Percentiles rank a stretch among this genome's conserved stretches.
Evolutionary conservation across 2,888 invertebrate genomes (phyloP).

Genomic region (Philonicus albiceps): DNA sequence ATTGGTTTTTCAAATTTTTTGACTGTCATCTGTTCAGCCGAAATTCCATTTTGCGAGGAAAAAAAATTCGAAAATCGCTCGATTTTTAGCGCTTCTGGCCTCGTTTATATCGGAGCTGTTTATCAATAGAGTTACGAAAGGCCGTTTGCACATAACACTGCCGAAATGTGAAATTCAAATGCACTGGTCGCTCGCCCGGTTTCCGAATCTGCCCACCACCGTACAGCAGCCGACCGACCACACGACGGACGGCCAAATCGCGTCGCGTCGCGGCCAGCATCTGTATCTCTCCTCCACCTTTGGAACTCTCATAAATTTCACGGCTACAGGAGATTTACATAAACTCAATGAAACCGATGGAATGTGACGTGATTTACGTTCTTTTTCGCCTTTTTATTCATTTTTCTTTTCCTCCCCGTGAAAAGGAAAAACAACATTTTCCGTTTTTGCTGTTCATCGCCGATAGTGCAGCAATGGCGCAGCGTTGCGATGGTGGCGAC

Average conservation of each 20-base stretch:
- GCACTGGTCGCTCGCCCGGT: neutral
- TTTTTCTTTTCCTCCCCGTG: neutral
- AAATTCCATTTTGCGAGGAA: neutral
- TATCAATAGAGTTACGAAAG: neutral
- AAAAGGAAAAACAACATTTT: slow-evolving; percentile 1
- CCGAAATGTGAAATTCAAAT: neutral
- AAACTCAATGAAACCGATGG: slow-evolving; percentile 38
- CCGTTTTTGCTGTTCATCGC: neutral
- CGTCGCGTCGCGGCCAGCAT: neutral
- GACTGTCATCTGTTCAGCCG: neutral
- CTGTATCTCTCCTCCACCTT: slow-evolving; percentile 18
- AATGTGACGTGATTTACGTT: slow-evolving; percentile 23
- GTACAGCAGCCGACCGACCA: neutral
- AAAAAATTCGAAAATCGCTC: neutral
- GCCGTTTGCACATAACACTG: neutral
- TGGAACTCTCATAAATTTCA: slow-evolving; percentile 33
- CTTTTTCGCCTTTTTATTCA: neutral
- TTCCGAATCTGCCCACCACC: neutral
- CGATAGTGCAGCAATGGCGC: neutral
- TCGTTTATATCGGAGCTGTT: neutral
- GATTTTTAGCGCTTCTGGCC: neutral
- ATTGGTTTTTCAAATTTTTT: neutral
- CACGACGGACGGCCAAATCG: neutral
- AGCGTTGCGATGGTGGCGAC: neutral
- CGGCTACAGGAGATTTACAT: slow-evolving; percentile 36